A percentile compares a stretch with the other conserved stretches of the same genome.
Conservation (phyloP, 2,888 invertebrate species). For the Octonoba sinensis region DNA sequence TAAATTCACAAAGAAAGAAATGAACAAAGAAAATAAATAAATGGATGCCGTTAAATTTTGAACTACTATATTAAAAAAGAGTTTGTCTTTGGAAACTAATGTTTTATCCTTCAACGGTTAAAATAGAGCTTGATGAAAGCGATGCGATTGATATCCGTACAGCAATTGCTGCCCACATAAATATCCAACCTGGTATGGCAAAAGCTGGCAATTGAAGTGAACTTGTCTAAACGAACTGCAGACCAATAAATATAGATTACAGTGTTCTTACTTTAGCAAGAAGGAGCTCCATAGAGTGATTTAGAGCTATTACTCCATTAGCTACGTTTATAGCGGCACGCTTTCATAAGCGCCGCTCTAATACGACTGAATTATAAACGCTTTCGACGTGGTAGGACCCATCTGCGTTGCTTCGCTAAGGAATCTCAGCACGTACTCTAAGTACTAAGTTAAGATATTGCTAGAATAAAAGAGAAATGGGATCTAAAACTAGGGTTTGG, state of each 20-base stretch:
- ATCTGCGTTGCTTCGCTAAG: slow-evolving; percentile 21
- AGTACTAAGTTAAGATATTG: neutral
- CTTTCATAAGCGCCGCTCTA: slow-evolving; percentile 3
- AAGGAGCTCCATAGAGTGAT: neutral
- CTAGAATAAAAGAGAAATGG: neutral
- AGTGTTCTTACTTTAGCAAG: neutral
- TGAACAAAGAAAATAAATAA: too few species aligned
- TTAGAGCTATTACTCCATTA: slow-evolving; percentile 29
- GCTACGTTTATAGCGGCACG: slow-evolving; percentile 31
- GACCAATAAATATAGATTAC: neutral
- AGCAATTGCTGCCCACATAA: neutral
- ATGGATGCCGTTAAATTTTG: too few species aligned
- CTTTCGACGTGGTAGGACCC: slow-evolving; percentile 22
- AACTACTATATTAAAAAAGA: too few species aligned
- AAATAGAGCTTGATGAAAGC: too few species aligned
- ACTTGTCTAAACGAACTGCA: slow-evolving; percentile 2
- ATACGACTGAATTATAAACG: slow-evolving; percentile 34
- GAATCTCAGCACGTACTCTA: slow-evolving; percentile 22
- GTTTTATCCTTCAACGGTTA: too few species aligned
- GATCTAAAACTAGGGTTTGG: neutral
- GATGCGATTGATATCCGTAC: neutral
- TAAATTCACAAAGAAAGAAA: too few species aligned
- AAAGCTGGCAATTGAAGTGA: neutral
- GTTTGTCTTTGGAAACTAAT: too few species aligned
- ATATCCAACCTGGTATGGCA: neutral